Conservation (phyloP, 2,797 vertebrate species). For the Myiothlypis chrysogaster region DNA sequence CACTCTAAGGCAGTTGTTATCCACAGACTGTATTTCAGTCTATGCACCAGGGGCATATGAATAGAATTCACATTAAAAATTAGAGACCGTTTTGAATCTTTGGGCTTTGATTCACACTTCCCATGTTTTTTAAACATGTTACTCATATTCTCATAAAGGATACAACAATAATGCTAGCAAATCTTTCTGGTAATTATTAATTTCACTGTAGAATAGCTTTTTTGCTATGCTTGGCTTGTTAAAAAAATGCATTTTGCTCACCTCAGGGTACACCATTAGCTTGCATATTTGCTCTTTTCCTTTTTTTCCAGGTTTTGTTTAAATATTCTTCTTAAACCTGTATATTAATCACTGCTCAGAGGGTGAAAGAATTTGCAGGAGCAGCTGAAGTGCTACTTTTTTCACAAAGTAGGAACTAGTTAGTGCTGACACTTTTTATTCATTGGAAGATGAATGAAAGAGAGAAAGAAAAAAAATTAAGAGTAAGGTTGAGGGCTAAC, state of each 20-base stretch:
- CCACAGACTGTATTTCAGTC: slow-evolving; percentile 49
- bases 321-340: slow-evolving; percentile 67
- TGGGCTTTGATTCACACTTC: slow-evolving; percentile 64
- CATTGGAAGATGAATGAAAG: not conserved
- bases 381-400: slow-evolving; percentile 31
- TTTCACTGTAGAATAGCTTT: slow-evolving; percentile 63
- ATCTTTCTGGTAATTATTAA: slow-evolving; percentile 69
- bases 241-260: slow-evolving; percentile 64
- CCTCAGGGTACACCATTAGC: slow-evolving; percentile 64
- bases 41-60: slow-evolving; percentile 29
- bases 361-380: slow-evolving; percentile 51
- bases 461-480: not conserved
- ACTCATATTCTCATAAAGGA: slow-evolving; percentile 59
- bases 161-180: slow-evolving; percentile 60
- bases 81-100: slow-evolving; percentile 61
- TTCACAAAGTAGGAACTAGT: slow-evolving; percentile 17
- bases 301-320: slow-evolving; percentile 61
- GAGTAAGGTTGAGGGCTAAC: not conserved
- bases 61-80: slow-evolving; percentile 69
- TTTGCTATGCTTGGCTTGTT: slow-evolving; percentile 68
- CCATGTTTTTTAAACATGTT: slow-evolving; percentile 64
- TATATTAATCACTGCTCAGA: slow-evolving; percentile 67
- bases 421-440: slow-evolving; percentile 7
- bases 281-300: slow-evolving; percentile 58
- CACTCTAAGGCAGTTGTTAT: slow-evolving; percentile 34